Percentiles rank a stretch among this genome's conserved stretches.
Evolutionary conservation across 2,113 vertebrate genomes (phyloP).

Genomic region (Cyphomyrus discorhynchus): DNA sequence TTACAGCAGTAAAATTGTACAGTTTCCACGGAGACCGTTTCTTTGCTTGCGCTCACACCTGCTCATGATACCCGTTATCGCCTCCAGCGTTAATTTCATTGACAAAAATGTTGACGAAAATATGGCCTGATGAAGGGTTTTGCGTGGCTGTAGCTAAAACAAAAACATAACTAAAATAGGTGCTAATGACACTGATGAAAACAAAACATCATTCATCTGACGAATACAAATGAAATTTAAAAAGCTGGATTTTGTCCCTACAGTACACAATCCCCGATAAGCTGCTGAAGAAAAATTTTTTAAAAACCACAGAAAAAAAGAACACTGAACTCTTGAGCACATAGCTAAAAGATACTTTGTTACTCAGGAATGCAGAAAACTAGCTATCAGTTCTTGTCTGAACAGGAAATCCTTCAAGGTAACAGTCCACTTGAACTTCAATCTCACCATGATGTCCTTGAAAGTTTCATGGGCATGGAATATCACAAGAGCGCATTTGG

Average conservation of each 20-base stretch:
- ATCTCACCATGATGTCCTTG: slow-evolving; percentile 26
- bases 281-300: background rate
- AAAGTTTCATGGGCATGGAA: slow-evolving; percentile 17
- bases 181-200: background rate
- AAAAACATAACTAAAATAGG: background rate
- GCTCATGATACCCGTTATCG: background rate
- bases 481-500: slow-evolving; percentile 32
- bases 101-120: background rate
- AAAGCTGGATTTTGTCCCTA: background rate
- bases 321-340: background rate
- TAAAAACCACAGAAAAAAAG: background rate
- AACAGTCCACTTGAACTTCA: slow-evolving; percentile 22
- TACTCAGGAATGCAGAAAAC: slow-evolving; percentile 17
- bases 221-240: background rate
- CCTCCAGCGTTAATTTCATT: background rate
- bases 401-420: slow-evolving; percentile 9
- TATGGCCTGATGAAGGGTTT: background rate
- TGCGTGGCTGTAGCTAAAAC: background rate
- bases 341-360: background rate
- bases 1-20: background rate
- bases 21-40: background rate
- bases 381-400: background rate
- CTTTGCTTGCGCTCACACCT: background rate
- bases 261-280: background rate
- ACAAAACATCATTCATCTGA: background rate